phyloP scores from a whole-genome alignment of 2,113 vertebrate genomes.

The Passer montanus region DNA sequence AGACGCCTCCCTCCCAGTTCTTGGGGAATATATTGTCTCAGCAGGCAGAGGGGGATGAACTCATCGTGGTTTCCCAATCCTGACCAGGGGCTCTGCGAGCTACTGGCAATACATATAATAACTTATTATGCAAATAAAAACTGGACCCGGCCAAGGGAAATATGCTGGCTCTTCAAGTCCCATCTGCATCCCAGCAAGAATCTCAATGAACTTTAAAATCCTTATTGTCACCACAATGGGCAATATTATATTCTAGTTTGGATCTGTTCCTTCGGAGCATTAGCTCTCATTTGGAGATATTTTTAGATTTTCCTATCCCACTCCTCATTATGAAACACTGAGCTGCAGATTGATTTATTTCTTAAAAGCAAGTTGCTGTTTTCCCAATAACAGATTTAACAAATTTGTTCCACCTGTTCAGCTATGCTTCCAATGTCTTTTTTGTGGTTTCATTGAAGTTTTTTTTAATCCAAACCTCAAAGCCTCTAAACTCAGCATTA shows the following conservation, averaged over 20 bases:
- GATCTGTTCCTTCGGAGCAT: conserved; percentile 52
- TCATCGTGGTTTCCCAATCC: conserved; percentile 55
- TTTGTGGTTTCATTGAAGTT: conserved; percentile 72
- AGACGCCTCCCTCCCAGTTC: background rate
- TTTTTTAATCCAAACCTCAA: conserved; percentile 71
- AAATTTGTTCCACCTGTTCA: conserved; percentile 75
- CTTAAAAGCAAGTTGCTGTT: conserved; percentile 73
- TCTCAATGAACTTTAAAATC: conserved; percentile 61
- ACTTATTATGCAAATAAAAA: conserved; percentile 61
- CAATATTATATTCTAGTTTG: conserved; percentile 49
- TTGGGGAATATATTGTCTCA: background rate
- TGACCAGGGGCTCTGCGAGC: conserved; percentile 13
- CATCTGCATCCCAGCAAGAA: conserved; percentile 55
- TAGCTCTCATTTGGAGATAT: conserved; percentile 54
- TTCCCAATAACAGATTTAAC: conserved; percentile 73
- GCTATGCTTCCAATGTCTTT: conserved; percentile 67
- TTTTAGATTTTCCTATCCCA: conserved; percentile 63
- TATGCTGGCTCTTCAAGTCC: conserved; percentile 37
- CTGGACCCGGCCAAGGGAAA: conserved; percentile 46
- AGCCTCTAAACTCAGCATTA: conserved; percentile 59
- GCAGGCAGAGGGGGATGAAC: conserved; percentile 44
- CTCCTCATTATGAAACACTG: conserved; percentile 60
- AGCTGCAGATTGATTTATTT: conserved; percentile 71
- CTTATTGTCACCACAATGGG: conserved; percentile 62
- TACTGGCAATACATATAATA: conserved; percentile 66